Conservation (phyloP, 2,888 invertebrate genomes). For the Bruchidius siliquastri region DNA sequence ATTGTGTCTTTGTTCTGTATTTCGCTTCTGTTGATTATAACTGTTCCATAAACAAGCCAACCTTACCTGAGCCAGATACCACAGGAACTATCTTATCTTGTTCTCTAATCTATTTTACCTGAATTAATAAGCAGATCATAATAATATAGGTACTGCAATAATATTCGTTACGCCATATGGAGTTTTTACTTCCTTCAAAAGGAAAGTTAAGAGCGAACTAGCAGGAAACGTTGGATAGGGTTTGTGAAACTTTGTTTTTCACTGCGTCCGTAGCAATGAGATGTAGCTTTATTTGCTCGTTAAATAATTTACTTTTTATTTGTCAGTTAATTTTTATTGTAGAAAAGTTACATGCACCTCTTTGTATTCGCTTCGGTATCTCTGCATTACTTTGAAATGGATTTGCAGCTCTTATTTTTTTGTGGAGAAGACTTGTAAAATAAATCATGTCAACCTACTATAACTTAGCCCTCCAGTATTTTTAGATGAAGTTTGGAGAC, state of each 20-base stretch:
- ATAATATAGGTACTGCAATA: not conserved
- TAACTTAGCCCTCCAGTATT: too few species aligned
- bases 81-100: not conserved
- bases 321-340: not conserved
- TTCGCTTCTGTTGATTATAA: too few species aligned
- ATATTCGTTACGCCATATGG: not conserved
- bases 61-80: too few species aligned
- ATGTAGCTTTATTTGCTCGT: not conserved
- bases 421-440: not conserved
- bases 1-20: too few species aligned
- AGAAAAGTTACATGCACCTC: not conserved
- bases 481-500: too few species aligned
- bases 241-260: not conserved
- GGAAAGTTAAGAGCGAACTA: not conserved
- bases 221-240: not conserved
- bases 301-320: not conserved
- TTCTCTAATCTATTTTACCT: not conserved
- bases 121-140: not conserved
- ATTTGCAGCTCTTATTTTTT: not conserved
- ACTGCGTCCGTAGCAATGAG: not conserved
- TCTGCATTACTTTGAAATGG: not conserved
- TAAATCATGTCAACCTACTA: too few species aligned
- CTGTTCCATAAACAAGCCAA: too few species aligned
- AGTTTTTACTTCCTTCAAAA: not conserved
- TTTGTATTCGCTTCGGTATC: not conserved